Percentiles rank a stretch among this genome's conserved stretches.
Evolutionary conservation across 2,113 vertebrate genomes (phyloP).

Genomic region (Fulmarus glacialis): DNA sequence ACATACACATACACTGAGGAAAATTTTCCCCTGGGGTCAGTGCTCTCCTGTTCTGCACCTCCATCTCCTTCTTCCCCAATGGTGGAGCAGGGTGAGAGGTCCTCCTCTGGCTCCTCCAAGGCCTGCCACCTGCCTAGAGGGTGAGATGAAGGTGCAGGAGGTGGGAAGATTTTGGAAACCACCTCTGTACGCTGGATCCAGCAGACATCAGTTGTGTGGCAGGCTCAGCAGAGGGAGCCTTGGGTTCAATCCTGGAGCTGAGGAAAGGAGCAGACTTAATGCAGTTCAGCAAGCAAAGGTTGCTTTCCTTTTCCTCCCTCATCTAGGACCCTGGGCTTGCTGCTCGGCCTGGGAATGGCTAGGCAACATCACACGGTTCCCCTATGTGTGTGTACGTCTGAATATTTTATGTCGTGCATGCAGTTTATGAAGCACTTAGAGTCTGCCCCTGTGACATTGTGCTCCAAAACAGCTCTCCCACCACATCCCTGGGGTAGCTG

Average conservation of each 20-base stretch:
- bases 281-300: not conserved
- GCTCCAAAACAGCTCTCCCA: not conserved
- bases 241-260: not conserved
- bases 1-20: accelerated
- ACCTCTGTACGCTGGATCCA: accelerated
- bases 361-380: accelerated
- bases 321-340: not conserved
- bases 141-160: not conserved
- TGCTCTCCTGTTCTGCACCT: not conserved
- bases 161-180: not conserved
- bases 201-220: not conserved
- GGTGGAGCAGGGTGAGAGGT: not conserved
- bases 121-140: not conserved
- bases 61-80: not conserved
- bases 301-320: not conserved
- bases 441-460: not conserved
- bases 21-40: not conserved
- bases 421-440: not conserved
- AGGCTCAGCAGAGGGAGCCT: slow-evolving; percentile 44
- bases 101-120: not conserved
- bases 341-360: not conserved
- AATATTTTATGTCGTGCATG: not conserved
- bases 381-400: not conserved
- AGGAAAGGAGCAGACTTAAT: not conserved
- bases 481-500: not conserved